Evolutionary conservation across 1,140 invertebrate genomes (phyloP).

Genomic region (Planococcus citri): DNA sequence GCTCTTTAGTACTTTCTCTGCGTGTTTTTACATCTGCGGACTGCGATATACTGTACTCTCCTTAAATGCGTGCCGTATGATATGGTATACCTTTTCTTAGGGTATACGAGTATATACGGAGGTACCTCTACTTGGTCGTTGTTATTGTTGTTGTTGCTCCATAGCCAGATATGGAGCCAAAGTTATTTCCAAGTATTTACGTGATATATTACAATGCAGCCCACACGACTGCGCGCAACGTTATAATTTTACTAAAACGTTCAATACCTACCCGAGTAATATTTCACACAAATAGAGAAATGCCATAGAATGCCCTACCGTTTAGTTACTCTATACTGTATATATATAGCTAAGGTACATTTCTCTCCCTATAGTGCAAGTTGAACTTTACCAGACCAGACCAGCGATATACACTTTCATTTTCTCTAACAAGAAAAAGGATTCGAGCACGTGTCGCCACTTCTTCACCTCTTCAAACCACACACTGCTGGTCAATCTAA

Average conservation of each 20-base stretch:
- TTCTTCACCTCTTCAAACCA: no score
- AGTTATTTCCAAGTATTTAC: constrained; percentile 3
- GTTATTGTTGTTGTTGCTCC: no score
- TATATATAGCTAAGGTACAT: no score
- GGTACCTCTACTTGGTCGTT: no score
- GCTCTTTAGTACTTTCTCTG: constrained; percentile 1
- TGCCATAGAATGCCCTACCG: neutral
- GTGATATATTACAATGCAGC: neutral
- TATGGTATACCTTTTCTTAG: neutral
- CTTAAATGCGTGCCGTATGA: neutral
- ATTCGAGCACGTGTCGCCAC: no score
- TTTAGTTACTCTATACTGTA: no score
- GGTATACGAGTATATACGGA: no score
- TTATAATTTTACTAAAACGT: neutral
- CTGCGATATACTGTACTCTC: constrained; percentile 5
- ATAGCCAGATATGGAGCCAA: neutral
- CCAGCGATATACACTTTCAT: no score
- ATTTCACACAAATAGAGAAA: neutral
- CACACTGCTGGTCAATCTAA: no score
- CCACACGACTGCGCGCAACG: neutral
- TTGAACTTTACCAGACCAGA: no score
- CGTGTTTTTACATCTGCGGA: neutral
- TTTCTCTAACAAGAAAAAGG: no score
- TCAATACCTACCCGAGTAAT: neutral
- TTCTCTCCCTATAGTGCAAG: no score